phyloP scores from a whole-genome alignment of 2,797 vertebrate species.

The Zalophus californianus region DNA sequence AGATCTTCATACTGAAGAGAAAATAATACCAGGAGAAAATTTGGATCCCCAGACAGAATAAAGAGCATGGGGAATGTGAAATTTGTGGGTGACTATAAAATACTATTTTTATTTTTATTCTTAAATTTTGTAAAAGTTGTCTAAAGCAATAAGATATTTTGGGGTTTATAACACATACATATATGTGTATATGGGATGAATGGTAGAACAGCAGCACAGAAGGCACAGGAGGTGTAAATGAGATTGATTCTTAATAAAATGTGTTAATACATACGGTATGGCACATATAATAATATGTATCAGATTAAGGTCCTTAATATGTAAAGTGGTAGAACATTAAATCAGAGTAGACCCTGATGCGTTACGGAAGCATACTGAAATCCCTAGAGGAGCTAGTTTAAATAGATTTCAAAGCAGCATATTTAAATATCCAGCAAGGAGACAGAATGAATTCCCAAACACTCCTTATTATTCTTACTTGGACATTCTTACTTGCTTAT shows the following conservation, averaged over 20 bases:
- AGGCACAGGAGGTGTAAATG: neutral
- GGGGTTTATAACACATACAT: neutral
- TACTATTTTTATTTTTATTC: conserved; percentile 32
- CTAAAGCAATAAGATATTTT: neutral
- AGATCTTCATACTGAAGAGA: conserved; percentile 18
- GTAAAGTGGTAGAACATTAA: neutral
- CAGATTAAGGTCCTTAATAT: conserved; percentile 21
- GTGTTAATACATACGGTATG: neutral
- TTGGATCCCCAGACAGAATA: neutral
- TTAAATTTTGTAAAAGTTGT: conserved; percentile 24
- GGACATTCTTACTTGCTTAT: neutral
- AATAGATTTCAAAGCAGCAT: neutral
- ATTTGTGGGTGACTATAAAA: neutral
- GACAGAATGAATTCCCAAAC: neutral
- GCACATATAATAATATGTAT: neutral
- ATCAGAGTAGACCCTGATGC: neutral
- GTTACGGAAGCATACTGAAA: neutral
- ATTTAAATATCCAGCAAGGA: neutral
- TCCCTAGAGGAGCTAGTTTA: neutral
- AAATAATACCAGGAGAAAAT: neutral
- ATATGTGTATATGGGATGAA: neutral
- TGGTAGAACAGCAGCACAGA: neutral
- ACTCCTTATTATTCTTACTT: neutral
- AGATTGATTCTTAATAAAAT: conserved; percentile 34
- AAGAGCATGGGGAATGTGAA: neutral